Conservation (phyloP, 2,797 vertebrate species). For the Epinephelus awoara region DNA sequence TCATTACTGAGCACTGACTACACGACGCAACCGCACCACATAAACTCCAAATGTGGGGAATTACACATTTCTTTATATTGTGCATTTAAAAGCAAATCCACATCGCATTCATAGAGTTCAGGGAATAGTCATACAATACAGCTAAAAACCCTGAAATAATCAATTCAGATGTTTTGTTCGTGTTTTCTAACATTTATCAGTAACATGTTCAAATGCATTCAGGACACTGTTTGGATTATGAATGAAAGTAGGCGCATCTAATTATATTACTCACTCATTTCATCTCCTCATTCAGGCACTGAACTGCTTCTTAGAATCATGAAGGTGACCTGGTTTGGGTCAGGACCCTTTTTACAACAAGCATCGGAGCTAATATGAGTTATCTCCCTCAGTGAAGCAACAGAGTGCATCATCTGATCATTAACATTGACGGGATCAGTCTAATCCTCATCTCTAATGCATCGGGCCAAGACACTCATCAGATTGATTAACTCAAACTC, state of each 20-base stretch:
- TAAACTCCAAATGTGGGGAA: not conserved
- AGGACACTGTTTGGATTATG: not conserved
- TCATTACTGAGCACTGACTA: not conserved
- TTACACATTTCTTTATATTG: not conserved
- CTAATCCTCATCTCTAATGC: constrained; percentile 20
- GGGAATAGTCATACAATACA: not conserved
- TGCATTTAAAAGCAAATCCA: not conserved
- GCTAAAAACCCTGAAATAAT: constrained; percentile 8
- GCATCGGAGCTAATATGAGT: not conserved
- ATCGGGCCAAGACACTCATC: constrained; percentile 17
- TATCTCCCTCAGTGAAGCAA: not conserved
- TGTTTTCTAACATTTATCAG: not conserved
- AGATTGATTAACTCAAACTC: constrained; percentile 39
- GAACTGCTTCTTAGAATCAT: not conserved
- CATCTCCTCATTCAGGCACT: not conserved
- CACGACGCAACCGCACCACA: not conserved
- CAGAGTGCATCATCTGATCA: constrained; percentile 20
- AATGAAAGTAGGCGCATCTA: not conserved
- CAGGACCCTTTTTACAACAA: constrained; percentile 1
- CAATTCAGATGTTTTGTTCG: not conserved
- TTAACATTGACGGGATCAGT: constrained; percentile 10
- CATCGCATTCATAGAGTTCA: not conserved
- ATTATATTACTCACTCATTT: not conserved
- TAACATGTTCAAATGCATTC: not conserved
- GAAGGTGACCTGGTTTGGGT: not conserved